Evolutionary conservation across 2,113 vertebrate species (phyloP).

Genomic region (Oxygymnocypris stewartii): DNA sequence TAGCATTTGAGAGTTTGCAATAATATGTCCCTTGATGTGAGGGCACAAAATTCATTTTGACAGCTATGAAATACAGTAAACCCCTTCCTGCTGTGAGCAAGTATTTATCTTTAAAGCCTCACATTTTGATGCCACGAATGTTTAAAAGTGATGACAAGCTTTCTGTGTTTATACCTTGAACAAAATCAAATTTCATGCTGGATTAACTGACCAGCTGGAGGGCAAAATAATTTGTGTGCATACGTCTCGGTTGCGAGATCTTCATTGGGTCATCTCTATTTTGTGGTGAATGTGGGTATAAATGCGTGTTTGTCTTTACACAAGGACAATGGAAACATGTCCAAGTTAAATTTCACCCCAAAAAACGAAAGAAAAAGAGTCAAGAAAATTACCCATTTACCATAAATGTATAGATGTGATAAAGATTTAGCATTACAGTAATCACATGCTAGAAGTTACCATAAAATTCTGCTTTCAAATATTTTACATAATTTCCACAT

Average conservation of each 20-base stretch:
- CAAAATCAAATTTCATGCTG: conserved; percentile 78
- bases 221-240: conserved; percentile 60
- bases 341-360: neutral
- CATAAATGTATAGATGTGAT: neutral
- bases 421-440: neutral
- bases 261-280: conserved; percentile 58
- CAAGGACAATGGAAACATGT: neutral
- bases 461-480: neutral
- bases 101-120: conserved; percentile 71
- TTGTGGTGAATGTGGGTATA: neutral
- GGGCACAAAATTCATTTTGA: conserved; percentile 65
- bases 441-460: neutral
- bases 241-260: conserved; percentile 60
- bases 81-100: conserved; percentile 64
- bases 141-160: conserved; percentile 69
- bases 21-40: conserved; percentile 60
- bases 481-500: neutral
- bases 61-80: conserved; percentile 74
- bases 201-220: conserved; percentile 73
- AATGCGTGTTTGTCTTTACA: neutral
- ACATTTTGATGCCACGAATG: conserved; percentile 69
- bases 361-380: neutral
- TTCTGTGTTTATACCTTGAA: conserved; percentile 63
- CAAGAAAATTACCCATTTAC: neutral
- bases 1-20: conserved; percentile 56